Evolutionary conservation across 2,797 vertebrate genomes (phyloP).

Genomic region (Notamacropus eugenii): DNA sequence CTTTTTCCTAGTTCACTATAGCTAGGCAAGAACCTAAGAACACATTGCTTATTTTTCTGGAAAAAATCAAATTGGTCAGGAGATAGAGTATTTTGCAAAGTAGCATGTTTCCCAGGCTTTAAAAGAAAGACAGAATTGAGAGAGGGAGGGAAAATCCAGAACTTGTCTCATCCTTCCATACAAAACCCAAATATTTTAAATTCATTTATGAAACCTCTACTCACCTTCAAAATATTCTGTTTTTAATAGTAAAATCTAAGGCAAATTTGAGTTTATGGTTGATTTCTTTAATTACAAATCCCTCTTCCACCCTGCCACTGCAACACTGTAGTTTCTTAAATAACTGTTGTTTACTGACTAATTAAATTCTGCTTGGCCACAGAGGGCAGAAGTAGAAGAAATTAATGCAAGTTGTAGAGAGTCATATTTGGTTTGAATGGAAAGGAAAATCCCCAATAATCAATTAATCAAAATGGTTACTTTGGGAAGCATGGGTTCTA

Average conservation of each 20-base stretch:
- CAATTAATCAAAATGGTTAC: background rate
- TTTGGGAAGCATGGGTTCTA: background rate
- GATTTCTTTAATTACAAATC: constrained; percentile 4
- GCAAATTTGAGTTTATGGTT: background rate
- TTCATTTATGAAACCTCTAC: background rate
- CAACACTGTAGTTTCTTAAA: background rate
- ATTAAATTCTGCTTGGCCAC: background rate
- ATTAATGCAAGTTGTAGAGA: background rate
- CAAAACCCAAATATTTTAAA: background rate
- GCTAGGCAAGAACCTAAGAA: background rate
- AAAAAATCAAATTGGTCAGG: background rate
- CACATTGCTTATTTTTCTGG: background rate
- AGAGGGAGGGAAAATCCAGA: background rate
- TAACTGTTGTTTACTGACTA: background rate
- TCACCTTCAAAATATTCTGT: constrained; percentile 37
- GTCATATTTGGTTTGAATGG: background rate
- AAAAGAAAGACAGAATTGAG: background rate
- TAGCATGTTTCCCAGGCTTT: background rate
- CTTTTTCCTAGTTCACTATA: background rate
- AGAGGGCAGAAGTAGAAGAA: background rate
- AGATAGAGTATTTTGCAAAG: background rate
- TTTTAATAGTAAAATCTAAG: constrained; percentile 22
- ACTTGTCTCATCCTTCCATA: constrained; percentile 3
- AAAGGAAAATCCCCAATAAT: background rate
- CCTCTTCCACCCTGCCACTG: background rate